A percentile compares a stretch with the other conserved stretches of the same genome.
Evolutionary conservation across 92 coral and sea anemone species (phyloP).

Genomic region (Actinostola sp.): DNA sequence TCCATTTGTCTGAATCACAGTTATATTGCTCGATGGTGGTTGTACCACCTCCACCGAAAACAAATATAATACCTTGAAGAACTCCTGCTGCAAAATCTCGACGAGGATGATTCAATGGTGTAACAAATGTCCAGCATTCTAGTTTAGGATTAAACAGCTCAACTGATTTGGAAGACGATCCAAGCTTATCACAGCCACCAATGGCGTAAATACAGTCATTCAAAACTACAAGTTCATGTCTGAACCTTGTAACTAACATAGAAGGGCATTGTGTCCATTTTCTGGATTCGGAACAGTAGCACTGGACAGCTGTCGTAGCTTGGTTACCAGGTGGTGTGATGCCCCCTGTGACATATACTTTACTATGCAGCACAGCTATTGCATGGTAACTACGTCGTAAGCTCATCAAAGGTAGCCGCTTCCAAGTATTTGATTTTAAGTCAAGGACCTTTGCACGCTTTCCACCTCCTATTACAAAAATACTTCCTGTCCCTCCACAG

Average conservation of each 20-base stretch:
- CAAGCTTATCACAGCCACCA: constrained; percentile 67
- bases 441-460: constrained; percentile 74
- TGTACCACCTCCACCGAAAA: constrained; percentile 75
- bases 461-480: constrained; percentile 77
- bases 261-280: constrained; percentile 67
- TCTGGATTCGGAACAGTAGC: constrained; percentile 65
- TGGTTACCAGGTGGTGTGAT: constrained; percentile 76
- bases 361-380: constrained; percentile 55
- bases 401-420: constrained; percentile 68
- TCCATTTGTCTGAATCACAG: constrained; percentile 66
- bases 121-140: constrained; percentile 61
- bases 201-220: constrained; percentile 52
- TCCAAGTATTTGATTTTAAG: constrained; percentile 59
- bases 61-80: constrained; percentile 68
- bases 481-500: constrained; percentile 68
- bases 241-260: constrained; percentile 65
- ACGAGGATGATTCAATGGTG: constrained; percentile 58
- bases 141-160: constrained; percentile 58
- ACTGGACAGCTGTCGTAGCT: constrained; percentile 68
- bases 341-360: constrained; percentile 76
- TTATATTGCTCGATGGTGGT: constrained; percentile 66
- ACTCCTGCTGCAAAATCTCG: constrained; percentile 78
- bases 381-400: constrained; percentile 79
- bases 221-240: constrained; percentile 63
- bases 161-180: constrained; percentile 48